Conservation (phyloP, 2,888 invertebrate genomes). For the Tetranychus piercei region DNA sequence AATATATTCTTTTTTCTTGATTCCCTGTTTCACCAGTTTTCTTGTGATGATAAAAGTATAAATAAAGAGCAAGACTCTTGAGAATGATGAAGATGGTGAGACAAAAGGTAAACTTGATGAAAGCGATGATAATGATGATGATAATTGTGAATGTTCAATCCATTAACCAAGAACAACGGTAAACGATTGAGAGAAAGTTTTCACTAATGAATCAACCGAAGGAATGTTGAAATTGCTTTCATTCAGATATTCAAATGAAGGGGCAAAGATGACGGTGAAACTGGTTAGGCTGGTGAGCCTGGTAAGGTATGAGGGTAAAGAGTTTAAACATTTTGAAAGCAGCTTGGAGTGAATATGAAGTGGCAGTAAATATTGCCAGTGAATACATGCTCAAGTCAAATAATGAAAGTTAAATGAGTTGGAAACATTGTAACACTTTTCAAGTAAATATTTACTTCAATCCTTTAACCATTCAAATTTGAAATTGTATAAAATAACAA, state of each 20-base stretch:
- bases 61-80: background rate
- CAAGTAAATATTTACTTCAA: no score
- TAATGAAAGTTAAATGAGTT: background rate
- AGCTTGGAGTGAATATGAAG: no score
- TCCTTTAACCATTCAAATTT: no score
- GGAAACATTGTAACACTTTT: background rate
- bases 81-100: background rate
- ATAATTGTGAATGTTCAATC: background rate
- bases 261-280: no score
- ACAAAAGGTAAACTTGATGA: background rate
- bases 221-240: background rate
- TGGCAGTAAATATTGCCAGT: no score
- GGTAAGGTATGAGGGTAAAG: no score
- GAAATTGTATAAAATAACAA: no score
- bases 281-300: no score
- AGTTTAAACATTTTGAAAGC: no score
- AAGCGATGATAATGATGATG: background rate
- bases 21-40: background rate
- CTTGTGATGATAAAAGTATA: background rate
- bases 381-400: no score
- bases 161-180: background rate
- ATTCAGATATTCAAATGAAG: no score
- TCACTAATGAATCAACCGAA: background rate
- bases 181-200: background rate
- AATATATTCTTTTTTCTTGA: background rate